Evolutionary conservation across 2,113 vertebrate genomes (phyloP).

Genomic region (Arenaria interpres): DNA sequence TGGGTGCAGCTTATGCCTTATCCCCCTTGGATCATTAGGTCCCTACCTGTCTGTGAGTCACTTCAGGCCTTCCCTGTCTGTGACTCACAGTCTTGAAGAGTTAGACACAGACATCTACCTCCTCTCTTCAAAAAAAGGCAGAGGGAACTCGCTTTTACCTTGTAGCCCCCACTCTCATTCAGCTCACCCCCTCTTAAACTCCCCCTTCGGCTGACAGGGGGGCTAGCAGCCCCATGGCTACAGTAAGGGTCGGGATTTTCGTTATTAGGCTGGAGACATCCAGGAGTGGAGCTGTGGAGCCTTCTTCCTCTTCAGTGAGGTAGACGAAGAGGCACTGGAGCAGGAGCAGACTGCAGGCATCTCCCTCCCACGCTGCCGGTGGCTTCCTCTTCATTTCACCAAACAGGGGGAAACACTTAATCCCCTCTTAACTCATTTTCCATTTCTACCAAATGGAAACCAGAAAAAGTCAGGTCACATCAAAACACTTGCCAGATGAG

Average conservation of each 20-base stretch:
- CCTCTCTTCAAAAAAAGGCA: not conserved
- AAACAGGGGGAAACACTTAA: not conserved
- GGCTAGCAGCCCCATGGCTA: not conserved
- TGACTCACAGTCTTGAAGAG: not conserved
- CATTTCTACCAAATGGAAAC: not conserved
- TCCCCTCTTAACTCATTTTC: not conserved
- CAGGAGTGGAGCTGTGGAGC: not conserved
- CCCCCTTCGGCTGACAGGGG: not conserved
- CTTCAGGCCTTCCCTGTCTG: not conserved
- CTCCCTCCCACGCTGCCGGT: rapidly evolving
- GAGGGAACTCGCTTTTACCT: not conserved
- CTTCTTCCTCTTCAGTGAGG: not conserved
- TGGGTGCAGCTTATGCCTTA: not conserved
- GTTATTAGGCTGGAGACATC: not conserved
- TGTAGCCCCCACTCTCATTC: not conserved
- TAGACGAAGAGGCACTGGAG: not conserved
- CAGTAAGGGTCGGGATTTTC: not conserved
- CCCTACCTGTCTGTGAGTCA: not conserved
- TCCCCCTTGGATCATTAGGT: not conserved
- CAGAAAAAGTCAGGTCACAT: not conserved
- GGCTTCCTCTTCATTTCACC: not conserved
- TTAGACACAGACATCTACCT: not conserved
- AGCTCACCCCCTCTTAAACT: not conserved
- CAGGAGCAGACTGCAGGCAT: not conserved
- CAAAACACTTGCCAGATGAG: not conserved